Percentiles rank a stretch among this genome's conserved stretches.
phyloP scores from a whole-genome alignment of 2,113 vertebrate species.

The Pterophyllum scalare region DNA sequence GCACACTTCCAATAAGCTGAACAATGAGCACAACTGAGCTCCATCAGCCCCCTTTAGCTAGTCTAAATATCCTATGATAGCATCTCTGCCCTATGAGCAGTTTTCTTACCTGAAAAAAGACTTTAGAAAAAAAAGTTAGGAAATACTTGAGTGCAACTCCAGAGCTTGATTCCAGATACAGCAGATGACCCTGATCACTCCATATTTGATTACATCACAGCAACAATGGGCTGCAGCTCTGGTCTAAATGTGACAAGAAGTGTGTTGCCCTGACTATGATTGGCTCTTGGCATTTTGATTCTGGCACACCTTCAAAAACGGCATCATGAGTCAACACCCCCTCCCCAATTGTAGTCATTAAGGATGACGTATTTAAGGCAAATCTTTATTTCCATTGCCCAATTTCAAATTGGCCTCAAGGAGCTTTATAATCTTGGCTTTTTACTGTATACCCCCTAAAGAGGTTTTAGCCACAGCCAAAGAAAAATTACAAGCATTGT shows the following conservation, averaged over 20 bases:
- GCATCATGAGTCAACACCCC: background rate
- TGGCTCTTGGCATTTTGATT: background rate
- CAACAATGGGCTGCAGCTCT: background rate
- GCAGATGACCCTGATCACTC: conserved; percentile 28
- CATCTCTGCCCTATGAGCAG: conserved; percentile 50
- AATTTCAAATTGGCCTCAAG: background rate
- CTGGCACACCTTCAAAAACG: background rate
- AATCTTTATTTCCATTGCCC: background rate
- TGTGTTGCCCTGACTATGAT: background rate
- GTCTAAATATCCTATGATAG: conserved; percentile 74
- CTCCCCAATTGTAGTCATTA: background rate
- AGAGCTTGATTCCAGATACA: conserved; percentile 15
- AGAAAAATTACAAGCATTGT: background rate
- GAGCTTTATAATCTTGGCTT: background rate
- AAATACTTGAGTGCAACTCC: conserved; percentile 30
- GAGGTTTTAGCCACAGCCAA: background rate
- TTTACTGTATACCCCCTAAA: background rate
- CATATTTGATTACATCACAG: conserved; percentile 49
- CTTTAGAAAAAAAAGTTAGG: conserved; percentile 40
- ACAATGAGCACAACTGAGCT: conserved; percentile 67
- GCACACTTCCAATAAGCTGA: conserved; percentile 57
- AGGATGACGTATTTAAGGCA: background rate
- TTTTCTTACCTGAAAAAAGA: conserved; percentile 35
- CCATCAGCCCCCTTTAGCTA: conserved; percentile 53
- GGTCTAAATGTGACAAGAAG: background rate